Percentiles rank a stretch among this genome's conserved stretches.
These are phyloP conservation scores for Rhabdomys dilectus DNA, from an alignment of 2,113 vertebrate genomes.

Conservation along the genomic window DNA sequence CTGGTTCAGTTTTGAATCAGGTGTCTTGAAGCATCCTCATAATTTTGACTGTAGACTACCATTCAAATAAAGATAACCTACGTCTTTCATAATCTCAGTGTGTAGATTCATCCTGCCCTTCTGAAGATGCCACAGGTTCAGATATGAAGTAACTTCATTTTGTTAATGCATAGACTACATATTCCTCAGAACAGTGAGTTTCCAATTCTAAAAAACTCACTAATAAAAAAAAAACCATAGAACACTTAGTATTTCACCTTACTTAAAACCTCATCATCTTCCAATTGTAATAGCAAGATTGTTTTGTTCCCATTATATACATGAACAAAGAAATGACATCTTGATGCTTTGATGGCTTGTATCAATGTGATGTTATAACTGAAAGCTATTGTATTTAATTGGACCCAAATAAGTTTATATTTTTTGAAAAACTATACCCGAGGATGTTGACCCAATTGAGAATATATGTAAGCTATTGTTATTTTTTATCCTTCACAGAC, in stretches of 20 bases:
- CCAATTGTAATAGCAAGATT: not conserved
- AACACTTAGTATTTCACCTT: not conserved
- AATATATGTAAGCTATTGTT: not conserved
- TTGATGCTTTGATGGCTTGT: not conserved
- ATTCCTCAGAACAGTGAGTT: not conserved
- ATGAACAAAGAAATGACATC: not conserved
- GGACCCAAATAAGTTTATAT: not conserved
- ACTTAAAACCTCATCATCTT: not conserved
- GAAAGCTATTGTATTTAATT: not conserved
- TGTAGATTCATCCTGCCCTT: not conserved
- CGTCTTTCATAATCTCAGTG: not conserved
- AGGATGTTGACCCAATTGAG: not conserved
- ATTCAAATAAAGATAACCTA: not conserved
- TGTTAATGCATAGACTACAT: not conserved
- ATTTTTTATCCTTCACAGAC: not conserved
- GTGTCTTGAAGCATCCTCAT: not conserved
- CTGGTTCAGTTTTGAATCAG: not conserved
- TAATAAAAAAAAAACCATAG: not conserved
- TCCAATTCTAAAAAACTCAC: not conserved
- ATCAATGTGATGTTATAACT: constrained; percentile 11
- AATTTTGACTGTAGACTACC: not conserved
- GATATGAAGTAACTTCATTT: not conserved
- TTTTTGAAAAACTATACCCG: not conserved
- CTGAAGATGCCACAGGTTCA: not conserved
- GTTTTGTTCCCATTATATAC: not conserved